phyloP scores from a whole-genome alignment of 2,113 vertebrate species.

The Turnix velox region DNA sequence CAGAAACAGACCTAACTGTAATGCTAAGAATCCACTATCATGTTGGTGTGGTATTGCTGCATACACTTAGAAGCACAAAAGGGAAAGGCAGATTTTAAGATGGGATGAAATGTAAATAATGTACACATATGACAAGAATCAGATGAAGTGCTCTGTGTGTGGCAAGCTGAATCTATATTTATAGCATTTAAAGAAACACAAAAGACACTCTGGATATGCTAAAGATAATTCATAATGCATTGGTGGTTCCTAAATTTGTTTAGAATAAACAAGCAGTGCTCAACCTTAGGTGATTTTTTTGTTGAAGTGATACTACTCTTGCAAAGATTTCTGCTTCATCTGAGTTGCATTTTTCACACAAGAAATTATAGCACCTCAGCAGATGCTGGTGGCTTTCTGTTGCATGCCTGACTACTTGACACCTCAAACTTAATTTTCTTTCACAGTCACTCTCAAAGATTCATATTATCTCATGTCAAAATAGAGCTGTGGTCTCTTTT shows the following conservation, averaged over 20 bases:
- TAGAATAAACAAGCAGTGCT: constrained; percentile 8
- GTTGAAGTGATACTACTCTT: neutral
- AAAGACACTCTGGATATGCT: neutral
- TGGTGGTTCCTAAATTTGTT: constrained; percentile 8
- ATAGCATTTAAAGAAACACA: constrained; percentile 37
- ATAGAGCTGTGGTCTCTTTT: neutral
- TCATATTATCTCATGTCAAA: neutral
- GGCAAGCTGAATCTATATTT: constrained; percentile 44
- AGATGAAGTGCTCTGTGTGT: constrained; percentile 54
- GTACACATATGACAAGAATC: constrained; percentile 27
- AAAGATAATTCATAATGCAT: neutral
- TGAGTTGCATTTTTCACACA: neutral
- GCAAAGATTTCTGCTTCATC: neutral
- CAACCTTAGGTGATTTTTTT: neutral
- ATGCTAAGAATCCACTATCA: neutral
- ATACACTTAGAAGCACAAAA: neutral
- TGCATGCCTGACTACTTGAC: neutral
- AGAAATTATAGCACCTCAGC: neutral
- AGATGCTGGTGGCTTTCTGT: neutral
- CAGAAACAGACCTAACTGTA: neutral
- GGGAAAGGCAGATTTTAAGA: neutral
- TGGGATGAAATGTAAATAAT: constrained; percentile 26
- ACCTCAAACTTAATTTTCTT: neutral
- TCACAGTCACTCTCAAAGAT: neutral
- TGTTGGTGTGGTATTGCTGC: neutral